Conservation (phyloP, 2,888 invertebrate genomes). For the Amaurobius ferox region DNA sequence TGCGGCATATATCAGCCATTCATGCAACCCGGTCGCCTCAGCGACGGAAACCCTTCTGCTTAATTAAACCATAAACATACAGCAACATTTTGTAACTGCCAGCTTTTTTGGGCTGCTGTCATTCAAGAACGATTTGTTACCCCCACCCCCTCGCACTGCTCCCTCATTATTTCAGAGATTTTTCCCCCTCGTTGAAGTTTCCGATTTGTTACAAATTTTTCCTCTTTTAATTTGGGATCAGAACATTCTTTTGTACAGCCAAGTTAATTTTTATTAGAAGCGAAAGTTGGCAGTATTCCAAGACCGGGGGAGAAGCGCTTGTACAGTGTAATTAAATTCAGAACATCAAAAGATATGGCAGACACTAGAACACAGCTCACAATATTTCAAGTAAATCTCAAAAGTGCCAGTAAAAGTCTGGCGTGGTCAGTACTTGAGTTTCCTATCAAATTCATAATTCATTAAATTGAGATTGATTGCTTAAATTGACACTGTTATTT, state of each 20-base stretch:
- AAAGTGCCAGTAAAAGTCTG: too few species aligned
- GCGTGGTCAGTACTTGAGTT: too few species aligned
- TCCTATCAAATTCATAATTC: too few species aligned
- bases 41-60: constrained; percentile 35
- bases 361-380: too few species aligned
- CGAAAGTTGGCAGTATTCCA: constrained; percentile 41
- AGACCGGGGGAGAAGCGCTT: too few species aligned
- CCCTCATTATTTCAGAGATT: constrained; percentile 19
- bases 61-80: constrained; percentile 70
- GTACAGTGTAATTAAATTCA: too few species aligned
- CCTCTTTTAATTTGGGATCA: constrained; percentile 35
- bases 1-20: constrained; percentile 21
- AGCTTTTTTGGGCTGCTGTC: constrained; percentile 26
- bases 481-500: too few species aligned
- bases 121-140: constrained; percentile 59
- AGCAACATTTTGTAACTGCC: constrained; percentile 46
- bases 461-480: too few species aligned
- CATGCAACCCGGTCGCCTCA: background rate
- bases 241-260: constrained; percentile 59
- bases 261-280: constrained; percentile 66
- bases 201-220: constrained; percentile 41
- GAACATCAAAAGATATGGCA: too few species aligned
- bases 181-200: constrained; percentile 9
- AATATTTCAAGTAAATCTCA: too few species aligned
- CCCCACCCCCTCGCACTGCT: constrained; percentile 41